Base-by-base conservation (phyloP, 2,888 invertebrate species). In the Hydroisotoma schaefferi region DNA sequence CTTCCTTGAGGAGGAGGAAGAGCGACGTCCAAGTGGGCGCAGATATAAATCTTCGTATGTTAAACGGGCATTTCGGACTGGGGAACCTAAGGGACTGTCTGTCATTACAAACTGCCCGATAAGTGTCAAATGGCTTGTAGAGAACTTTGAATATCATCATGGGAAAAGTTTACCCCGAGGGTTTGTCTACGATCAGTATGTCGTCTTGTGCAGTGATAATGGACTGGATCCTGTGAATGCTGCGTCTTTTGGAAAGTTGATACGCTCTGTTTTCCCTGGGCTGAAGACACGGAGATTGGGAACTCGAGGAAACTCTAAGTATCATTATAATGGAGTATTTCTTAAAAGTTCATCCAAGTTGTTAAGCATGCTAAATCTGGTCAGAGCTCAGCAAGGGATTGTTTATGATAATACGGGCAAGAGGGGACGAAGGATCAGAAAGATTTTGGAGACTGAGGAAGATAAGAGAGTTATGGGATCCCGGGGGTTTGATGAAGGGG, bases 101-200 rank as follows among this genome's bases (percentile, higher is more conserved):
- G 15, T 53, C 15, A 59, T 56, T 0, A 59, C 56, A 47, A 63
- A 59, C 43, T 63, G 63, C 37, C 63, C 63, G 1, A 56, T 59
- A 8, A 63, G 59, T 25, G 63, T 63, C 1, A 59, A 63, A 25
- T 63, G 63, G 63, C 38, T 63, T 12, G 53, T 63, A 22, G 63
- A 63, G 25, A 59, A 63, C 46, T 63, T 63, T 48, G 63, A 63
- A 33, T 59, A 59, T 18, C 55, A 55, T 56, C 59, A 53, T 2
- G 63, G 63, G 10, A 53, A 59, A 48, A 63, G 63, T 59, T 44
- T 63, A 10, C 63, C 63, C 2, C 33, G 63, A 29, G 59, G 59
- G 1, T 63, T 63, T 25, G 63, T 63, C 1, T 63, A 63, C 27
- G 63, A 63, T 25, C 63, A 63, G 38, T 63, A 63, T 25, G 58